A percentile compares a stretch with the other conserved stretches of the same genome.
phyloP scores from a whole-genome alignment of 2,797 vertebrate species.

The Chiroxiphia lanceolata region DNA sequence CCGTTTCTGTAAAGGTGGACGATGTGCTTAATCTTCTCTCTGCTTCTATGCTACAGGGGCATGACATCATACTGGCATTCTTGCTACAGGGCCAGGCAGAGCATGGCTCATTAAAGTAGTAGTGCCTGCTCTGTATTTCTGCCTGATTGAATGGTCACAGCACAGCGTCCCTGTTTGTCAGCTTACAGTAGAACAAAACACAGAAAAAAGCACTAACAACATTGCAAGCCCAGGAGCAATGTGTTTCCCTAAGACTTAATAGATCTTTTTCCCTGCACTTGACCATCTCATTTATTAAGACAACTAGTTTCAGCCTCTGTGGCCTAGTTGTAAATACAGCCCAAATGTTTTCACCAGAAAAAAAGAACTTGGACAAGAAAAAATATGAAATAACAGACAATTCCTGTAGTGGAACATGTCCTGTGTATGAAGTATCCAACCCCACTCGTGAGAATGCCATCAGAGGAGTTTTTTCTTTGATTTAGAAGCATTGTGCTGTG shows the following conservation, averaged over 20 bases:
- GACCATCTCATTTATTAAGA: neutral
- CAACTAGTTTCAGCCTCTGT: neutral
- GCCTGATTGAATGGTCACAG: rapidly evolving
- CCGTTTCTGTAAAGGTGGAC: neutral
- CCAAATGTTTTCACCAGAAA: neutral
- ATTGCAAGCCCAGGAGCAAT: neutral
- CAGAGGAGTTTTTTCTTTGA: neutral
- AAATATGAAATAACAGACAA: neutral
- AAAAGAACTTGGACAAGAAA: neutral
- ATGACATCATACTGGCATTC: neutral
- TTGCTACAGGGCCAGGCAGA: neutral
- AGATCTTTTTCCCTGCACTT: neutral
- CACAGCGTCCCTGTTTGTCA: neutral
- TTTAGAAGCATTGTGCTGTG: neutral
- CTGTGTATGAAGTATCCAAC: neutral
- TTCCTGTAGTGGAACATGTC: neutral
- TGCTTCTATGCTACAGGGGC: neutral
- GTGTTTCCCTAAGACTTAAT: neutral
- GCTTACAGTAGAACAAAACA: neutral
- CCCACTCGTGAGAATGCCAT: neutral
- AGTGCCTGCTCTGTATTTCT: neutral
- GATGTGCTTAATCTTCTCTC: neutral
- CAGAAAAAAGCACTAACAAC: neutral
- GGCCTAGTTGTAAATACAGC: neutral
- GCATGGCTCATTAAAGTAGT: neutral